Conservation (phyloP, 2,113 vertebrate genomes). For the Apteryx owenii region DNA sequence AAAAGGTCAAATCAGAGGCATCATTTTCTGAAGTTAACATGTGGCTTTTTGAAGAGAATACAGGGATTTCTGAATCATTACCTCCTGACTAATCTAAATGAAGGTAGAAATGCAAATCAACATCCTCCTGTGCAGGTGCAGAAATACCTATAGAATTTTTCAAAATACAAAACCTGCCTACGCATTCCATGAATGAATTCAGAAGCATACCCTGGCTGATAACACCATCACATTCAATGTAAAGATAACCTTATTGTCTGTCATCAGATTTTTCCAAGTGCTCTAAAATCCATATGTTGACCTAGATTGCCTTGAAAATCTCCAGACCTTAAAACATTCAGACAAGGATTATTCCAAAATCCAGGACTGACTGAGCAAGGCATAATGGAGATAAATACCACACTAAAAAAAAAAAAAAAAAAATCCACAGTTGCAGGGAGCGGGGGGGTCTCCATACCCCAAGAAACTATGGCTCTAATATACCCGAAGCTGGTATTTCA, state of each 20-base stretch:
- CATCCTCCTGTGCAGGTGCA: background rate
- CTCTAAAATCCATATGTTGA: slow-evolving; percentile 4
- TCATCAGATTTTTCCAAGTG: background rate
- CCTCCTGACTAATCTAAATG: background rate
- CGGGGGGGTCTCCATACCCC: background rate
- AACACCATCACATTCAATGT: background rate
- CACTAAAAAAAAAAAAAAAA: background rate
- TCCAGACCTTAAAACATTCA: background rate
- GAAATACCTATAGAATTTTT: background rate
- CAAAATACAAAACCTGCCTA: background rate
- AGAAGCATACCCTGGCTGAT: background rate
- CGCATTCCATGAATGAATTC: background rate
- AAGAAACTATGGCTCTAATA: background rate
- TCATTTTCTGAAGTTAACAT: background rate
- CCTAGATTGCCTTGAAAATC: slow-evolving; percentile 1
- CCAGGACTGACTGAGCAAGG: background rate
- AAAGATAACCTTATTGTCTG: background rate
- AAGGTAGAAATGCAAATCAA: background rate
- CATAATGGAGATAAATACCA: background rate
- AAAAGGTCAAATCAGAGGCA: background rate
- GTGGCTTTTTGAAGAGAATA: background rate
- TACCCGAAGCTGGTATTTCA: background rate
- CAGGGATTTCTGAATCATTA: background rate
- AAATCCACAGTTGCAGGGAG: background rate
- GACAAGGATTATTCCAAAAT: background rate